Conservation (phyloP, 2,888 invertebrate species). For the Spodoptera exigua region DNA sequence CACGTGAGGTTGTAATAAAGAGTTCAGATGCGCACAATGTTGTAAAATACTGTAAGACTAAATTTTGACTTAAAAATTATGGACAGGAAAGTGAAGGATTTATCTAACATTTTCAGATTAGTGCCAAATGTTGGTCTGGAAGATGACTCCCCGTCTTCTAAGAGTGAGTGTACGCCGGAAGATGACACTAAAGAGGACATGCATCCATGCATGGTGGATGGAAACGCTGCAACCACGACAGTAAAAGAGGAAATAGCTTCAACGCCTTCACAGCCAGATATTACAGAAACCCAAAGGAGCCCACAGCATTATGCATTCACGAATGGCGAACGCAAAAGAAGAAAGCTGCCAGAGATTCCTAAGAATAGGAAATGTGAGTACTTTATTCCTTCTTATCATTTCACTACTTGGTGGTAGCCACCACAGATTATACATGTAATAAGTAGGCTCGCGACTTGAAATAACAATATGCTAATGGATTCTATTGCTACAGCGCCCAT, state of each 20-base stretch:
- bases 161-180: constrained; percentile 92
- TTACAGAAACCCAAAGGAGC: constrained; percentile 73
- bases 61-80: not conserved
- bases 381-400: constrained; percentile 1
- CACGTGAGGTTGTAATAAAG: constrained; percentile 56
- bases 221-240: constrained; percentile 72
- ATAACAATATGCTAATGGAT: constrained; percentile 20
- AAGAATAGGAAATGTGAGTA: constrained; percentile 95
- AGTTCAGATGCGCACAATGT: constrained; percentile 26
- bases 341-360: constrained; percentile 96
- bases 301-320: constrained; percentile 79
- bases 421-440: constrained; percentile 30
- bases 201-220: constrained; percentile 87
- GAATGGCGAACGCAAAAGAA: constrained; percentile 91
- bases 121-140: constrained; percentile 95
- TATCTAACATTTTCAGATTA: constrained; percentile 87
- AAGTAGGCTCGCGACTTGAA: constrained; percentile 39
- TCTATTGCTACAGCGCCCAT: constrained; percentile 63
- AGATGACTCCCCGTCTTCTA: constrained; percentile 94
- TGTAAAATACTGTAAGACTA: not conserved
- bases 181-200: constrained; percentile 80
- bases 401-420: not conserved
- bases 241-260: constrained; percentile 65
- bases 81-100: not conserved
- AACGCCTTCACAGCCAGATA: constrained; percentile 73